A percentile compares a stretch with the other conserved stretches of the same genome.
phyloP scores from a whole-genome alignment of 2,888 invertebrate species.

The Dasysyrphus tricinctus region DNA sequence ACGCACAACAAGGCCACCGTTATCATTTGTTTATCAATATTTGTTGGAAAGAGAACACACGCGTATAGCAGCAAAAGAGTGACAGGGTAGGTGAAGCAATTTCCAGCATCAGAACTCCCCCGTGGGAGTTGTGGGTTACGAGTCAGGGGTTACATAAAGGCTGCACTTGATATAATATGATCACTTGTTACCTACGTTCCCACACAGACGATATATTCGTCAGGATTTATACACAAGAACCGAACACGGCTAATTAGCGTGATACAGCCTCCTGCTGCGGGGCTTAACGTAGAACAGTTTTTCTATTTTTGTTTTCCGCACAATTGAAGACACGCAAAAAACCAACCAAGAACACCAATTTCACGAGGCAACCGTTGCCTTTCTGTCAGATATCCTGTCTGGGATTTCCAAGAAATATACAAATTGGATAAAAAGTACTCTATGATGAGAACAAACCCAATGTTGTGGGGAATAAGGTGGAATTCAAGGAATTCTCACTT shows the following conservation, averaged over 20 bases:
- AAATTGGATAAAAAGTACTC: background rate
- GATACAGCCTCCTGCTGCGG: background rate
- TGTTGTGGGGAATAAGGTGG: background rate
- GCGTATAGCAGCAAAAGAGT: background rate
- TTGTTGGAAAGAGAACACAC: background rate
- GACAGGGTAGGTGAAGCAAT: background rate
- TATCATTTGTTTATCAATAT: background rate
- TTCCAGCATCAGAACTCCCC: background rate
- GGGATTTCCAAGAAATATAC: conserved; percentile 7
- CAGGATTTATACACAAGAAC: background rate
- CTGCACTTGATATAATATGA: background rate
- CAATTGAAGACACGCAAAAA: background rate
- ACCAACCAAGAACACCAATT: conserved; percentile 13
- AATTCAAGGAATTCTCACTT: background rate
- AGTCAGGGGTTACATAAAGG: background rate
- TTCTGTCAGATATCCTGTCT: conserved; percentile 9
- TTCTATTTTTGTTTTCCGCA: background rate
- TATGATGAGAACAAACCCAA: background rate
- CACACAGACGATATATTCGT: background rate
- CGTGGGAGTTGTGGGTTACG: background rate
- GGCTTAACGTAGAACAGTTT: background rate
- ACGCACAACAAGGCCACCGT: background rate
- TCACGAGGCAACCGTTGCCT: conserved; percentile 39
- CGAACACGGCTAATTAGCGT: background rate
- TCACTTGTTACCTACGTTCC: conserved; percentile 1